phyloP scores from a whole-genome alignment of 1,140 invertebrate species.

The Colletes latitarsis region DNA sequence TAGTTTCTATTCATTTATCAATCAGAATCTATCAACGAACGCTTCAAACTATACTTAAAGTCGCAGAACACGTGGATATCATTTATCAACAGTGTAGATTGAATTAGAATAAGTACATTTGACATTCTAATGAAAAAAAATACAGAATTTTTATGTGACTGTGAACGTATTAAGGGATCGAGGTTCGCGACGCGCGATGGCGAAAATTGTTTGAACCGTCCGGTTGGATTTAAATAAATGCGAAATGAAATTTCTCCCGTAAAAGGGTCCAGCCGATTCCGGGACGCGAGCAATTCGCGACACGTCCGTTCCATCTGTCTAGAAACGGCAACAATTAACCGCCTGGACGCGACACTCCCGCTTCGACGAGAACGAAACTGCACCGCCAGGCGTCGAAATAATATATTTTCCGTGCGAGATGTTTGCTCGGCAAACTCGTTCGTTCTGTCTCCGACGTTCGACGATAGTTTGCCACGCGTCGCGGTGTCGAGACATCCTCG shows the following conservation, averaged over 20 bases:
- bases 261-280: neutral
- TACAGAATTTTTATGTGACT: no score
- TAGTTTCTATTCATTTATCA: no score
- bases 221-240: neutral
- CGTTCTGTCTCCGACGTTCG: neutral
- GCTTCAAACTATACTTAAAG: no score
- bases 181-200: no score
- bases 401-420: neutral
- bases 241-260: neutral
- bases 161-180: no score
- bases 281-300: neutral
- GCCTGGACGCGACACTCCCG: neutral
- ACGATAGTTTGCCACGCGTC: neutral
- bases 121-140: no score
- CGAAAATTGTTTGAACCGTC: no score
- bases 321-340: neutral
- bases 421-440: neutral
- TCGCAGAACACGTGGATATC: no score
- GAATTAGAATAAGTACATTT: no score
- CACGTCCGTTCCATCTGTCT: slow-evolving; percentile 9
- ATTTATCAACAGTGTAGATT: no score
- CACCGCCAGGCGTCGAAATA: neutral
- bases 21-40: no score
- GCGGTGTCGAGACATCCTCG: no score
- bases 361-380: neutral